A percentile compares a stretch with the other conserved stretches of the same genome.
phyloP scores from a whole-genome alignment of 2,113 vertebrate species.

The Monopterus albus region DNA sequence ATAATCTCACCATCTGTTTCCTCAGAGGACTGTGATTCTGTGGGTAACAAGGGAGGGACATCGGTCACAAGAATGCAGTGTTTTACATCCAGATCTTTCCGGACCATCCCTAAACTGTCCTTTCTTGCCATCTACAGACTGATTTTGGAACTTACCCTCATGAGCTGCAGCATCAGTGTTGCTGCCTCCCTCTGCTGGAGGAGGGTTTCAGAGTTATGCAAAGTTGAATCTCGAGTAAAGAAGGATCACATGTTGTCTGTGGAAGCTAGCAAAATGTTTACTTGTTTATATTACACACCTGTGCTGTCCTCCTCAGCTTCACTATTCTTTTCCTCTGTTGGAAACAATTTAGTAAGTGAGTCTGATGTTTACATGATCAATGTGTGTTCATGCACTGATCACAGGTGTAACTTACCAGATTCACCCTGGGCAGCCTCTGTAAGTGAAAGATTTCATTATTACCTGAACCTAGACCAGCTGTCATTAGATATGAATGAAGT shows the following conservation, averaged over 20 bases:
- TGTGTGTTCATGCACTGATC: not conserved
- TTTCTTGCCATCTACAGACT: constrained; percentile 55
- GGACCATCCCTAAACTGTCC: not conserved
- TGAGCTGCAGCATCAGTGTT: constrained; percentile 36
- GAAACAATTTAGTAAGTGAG: constrained; percentile 19
- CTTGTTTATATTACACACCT: constrained; percentile 47
- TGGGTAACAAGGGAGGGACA: not conserved
- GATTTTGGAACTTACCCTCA: constrained; percentile 44
- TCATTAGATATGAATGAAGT: not conserved
- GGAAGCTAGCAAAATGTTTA: no score
- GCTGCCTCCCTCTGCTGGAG: constrained; percentile 48
- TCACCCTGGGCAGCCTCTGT: constrained; percentile 58
- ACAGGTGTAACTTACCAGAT: constrained; percentile 51
- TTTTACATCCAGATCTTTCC: not conserved
- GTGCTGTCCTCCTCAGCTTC: not conserved
- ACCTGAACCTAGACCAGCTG: not conserved
- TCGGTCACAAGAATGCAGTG: not conserved
- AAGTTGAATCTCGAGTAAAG: not conserved
- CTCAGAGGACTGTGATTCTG: constrained; percentile 69
- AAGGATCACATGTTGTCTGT: constrained; percentile 2
- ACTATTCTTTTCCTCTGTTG: constrained; percentile 44
- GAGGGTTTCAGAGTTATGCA: constrained; percentile 42
- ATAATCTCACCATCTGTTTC: constrained; percentile 56
- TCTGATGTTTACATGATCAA: not conserved
- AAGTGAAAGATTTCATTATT: not conserved